Base-by-base conservation (phyloP, 2,888 invertebrate species). In the Agonopterix heracliana region DNA sequence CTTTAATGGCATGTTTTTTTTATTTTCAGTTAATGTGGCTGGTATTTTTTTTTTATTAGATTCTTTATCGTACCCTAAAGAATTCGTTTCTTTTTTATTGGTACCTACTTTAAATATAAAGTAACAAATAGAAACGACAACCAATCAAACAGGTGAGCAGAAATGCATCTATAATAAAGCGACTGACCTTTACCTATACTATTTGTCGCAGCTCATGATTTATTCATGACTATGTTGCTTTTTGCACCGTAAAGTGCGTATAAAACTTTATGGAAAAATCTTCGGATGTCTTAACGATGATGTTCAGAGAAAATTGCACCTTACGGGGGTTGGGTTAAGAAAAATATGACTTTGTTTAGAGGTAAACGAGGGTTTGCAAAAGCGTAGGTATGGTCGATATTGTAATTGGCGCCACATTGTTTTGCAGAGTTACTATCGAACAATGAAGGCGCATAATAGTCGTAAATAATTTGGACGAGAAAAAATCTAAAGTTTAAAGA, bases 181-280 rank as follows among this genome's bases (percentile, higher is more conserved):
- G 68, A 75, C 71, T 79, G 82, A 85, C 85, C 85, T 86, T 81
- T 82, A 74, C 66, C 68, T 68, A 67, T 68, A 79, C 79, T 85
- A 84, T 85, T 85, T 83, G 84, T 84, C 83, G 71, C 71, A 55
- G 54, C 68, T 79, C 80, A 86, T 87, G 79, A 74, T 69, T 86
- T 77, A 86, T 86, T 83, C 85, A 86, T 81, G 75, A 70, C 55
- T 64, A 26, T 26, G 57, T 55, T 59, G 61, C 68, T 80, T 83
- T 81, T 83, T 83, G 78, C 78, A 55, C 60, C 66, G 63, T 63
- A 68, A 74, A 79, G 71, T 76, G 78, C 75, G 73, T 75, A 73
- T 71, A 70, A 65, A 68, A 71, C 67, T 62, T 61, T 63, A 64
- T 62, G 56, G 57, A 59, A 58, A 57, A 46, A 43, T 48, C 44